These are phyloP conservation scores for Apis florea DNA, from an alignment of 1,140 invertebrate genomes.

Conservation along the genomic window DNA sequence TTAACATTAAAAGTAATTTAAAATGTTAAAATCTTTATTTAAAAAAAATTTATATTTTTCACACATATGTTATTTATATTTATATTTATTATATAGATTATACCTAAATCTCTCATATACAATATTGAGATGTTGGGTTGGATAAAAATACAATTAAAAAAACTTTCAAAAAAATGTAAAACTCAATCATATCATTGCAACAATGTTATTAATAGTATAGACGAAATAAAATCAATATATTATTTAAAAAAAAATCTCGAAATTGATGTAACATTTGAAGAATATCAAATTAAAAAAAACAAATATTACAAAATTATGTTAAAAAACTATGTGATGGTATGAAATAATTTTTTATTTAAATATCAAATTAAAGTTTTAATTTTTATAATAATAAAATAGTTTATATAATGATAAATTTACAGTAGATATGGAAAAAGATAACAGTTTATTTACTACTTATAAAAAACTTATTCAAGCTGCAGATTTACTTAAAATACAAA, in stretches of 20 bases:
- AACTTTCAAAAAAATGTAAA: slow-evolving; percentile 37
- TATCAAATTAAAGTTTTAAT: slow-evolving; percentile 21
- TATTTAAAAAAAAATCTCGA: slow-evolving; percentile 65
- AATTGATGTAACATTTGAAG: slow-evolving; percentile 50
- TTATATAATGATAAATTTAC: not conserved
- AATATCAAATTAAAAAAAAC: slow-evolving; percentile 59
- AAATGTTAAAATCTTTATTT: slow-evolving; percentile 2
- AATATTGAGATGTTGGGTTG: slow-evolving; percentile 60
- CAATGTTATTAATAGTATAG: slow-evolving; percentile 50
- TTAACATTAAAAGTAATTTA: slow-evolving; percentile 61
- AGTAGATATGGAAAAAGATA: slow-evolving; percentile 4
- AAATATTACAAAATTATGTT: slow-evolving; percentile 62
- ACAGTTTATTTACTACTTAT: slow-evolving; percentile 18
- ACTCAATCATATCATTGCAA: slow-evolving; percentile 28
- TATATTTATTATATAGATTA: slow-evolving; percentile 42
- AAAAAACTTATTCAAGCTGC: slow-evolving; percentile 62
- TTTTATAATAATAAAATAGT: not conserved
- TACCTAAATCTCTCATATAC: slow-evolving; percentile 43
- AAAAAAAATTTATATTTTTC: not conserved
- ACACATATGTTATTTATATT: slow-evolving; percentile 10
- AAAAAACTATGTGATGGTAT: slow-evolving; percentile 55
- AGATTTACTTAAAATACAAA: slow-evolving; percentile 56
- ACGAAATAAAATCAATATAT: slow-evolving; percentile 61
- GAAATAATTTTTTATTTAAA: slow-evolving; percentile 12
- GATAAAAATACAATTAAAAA: slow-evolving; percentile 59